phyloP scores from a whole-genome alignment of 2,797 vertebrate species.

The Melopsittacus undulatus region DNA sequence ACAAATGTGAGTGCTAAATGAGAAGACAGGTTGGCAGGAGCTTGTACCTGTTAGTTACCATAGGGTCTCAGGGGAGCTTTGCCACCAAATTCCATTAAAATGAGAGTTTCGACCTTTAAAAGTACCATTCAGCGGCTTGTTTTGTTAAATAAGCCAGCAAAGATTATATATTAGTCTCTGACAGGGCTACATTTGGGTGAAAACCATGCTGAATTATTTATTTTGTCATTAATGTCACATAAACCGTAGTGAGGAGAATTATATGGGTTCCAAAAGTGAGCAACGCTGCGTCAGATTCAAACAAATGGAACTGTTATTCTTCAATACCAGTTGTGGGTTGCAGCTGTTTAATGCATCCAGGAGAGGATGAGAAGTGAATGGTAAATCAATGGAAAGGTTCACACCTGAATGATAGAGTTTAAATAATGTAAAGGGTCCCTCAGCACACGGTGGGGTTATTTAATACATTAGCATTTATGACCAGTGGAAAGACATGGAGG shows the following conservation, averaged over 20 bases:
- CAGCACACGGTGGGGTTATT: not conserved
- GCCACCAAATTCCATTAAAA: conserved; percentile 13
- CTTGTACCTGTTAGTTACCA: not conserved
- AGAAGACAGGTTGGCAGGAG: not conserved
- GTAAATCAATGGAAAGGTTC: conserved; percentile 61
- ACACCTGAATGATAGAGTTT: conserved; percentile 55
- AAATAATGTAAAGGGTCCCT: conserved; percentile 42
- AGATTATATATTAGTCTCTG: conserved; percentile 33
- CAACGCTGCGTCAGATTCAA: not conserved
- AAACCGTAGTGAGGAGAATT: conserved; percentile 15
- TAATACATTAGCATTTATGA: conserved; percentile 39
- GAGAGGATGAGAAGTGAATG: conserved; percentile 52
- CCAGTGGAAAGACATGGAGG: not conserved
- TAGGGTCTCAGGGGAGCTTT: not conserved
- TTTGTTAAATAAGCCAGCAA: conserved; percentile 42
- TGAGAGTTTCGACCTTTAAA: conserved; percentile 2
- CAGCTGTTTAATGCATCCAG: conserved; percentile 40
- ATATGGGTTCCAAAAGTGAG: conserved; percentile 23
- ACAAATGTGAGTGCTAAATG: not conserved
- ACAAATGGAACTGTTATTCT: conserved; percentile 48
- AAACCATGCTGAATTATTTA: conserved; percentile 65
- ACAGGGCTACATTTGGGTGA: conserved; percentile 45
- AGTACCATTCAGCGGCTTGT: not conserved
- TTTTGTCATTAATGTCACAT: conserved; percentile 67
- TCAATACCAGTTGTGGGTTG: not conserved